These are phyloP conservation scores for Dexiosoma caninum DNA, from an alignment of 2,888 invertebrate species.

Conservation along the genomic window DNA sequence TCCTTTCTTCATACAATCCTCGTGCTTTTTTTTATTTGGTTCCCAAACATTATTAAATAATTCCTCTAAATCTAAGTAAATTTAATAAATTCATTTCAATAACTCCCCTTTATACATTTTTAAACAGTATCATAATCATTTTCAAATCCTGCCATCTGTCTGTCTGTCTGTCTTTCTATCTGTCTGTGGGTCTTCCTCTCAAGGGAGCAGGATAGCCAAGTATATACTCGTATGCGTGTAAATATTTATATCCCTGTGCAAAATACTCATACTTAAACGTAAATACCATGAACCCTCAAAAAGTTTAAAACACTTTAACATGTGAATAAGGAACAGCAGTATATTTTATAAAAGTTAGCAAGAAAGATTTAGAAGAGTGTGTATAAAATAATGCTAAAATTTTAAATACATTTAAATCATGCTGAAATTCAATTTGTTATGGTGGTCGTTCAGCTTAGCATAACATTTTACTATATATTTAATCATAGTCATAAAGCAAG, in stretches of 20 bases:
- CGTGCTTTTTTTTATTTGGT: background rate
- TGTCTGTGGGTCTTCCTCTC: background rate
- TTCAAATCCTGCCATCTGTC: conserved; percentile 28
- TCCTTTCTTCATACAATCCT: background rate
- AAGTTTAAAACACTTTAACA: conserved; percentile 6
- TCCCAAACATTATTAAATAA: conserved; percentile 21
- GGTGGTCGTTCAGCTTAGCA: conserved; percentile 66
- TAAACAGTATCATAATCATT: conserved; percentile 42
- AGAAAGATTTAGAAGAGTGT: background rate
- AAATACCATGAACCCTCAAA: background rate
- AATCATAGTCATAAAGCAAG: conserved; percentile 43
- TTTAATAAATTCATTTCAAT: conserved; percentile 58
- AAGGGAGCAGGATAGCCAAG: conserved; percentile 5
- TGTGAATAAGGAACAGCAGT: background rate
- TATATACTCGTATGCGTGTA: conserved; percentile 23
- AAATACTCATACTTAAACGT: background rate
- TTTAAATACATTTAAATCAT: conserved; percentile 65
- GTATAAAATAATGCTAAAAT: background rate
- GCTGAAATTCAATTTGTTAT: conserved; percentile 73
- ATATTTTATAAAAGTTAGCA: background rate
- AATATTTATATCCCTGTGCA: conserved; percentile 38
- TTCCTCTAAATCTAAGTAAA: conserved; percentile 52
- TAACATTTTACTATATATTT: conserved; percentile 3
- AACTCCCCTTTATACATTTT: conserved; percentile 22
- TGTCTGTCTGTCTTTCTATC: conserved; percentile 14